phyloP scores from a whole-genome alignment of 2,113 vertebrate species.

The Peromyscus leucopus region DNA sequence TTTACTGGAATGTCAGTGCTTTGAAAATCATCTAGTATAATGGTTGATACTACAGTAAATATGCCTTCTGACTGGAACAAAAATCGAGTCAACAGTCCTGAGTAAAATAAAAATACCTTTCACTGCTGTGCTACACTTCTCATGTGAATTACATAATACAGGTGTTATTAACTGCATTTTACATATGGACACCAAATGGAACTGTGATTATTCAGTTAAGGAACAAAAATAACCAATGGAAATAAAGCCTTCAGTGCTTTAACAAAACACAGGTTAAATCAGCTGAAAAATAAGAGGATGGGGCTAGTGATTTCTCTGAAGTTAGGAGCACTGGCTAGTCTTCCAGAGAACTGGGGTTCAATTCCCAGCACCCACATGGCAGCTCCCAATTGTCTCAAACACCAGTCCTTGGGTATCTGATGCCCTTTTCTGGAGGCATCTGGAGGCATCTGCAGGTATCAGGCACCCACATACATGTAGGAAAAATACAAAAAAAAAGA shows the following conservation, averaged over 20 bases:
- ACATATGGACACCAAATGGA: constrained; percentile 9
- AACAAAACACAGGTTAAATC: neutral
- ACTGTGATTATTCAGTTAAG: neutral
- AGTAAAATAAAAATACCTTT: neutral
- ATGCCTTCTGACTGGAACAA: neutral
- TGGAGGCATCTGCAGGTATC: neutral
- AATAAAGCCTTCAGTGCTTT: neutral
- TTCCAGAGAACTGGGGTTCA: neutral
- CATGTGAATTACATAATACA: neutral
- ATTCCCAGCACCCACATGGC: neutral
- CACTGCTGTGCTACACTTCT: neutral
- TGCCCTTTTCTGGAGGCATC: neutral
- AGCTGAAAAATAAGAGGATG: neutral
- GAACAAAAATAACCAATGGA: neutral
- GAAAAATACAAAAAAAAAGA: neutral
- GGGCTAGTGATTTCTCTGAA: neutral
- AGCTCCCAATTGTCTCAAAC: neutral
- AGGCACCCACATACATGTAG: neutral
- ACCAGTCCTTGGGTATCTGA: neutral
- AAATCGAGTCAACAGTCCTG: neutral
- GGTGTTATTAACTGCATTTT: neutral
- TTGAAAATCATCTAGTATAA: neutral
- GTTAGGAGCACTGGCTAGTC: neutral
- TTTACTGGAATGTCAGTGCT: neutral
- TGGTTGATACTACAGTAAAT: neutral